Conservation (phyloP, 2,113 vertebrate species). For the Aegotheles bennettii region DNA sequence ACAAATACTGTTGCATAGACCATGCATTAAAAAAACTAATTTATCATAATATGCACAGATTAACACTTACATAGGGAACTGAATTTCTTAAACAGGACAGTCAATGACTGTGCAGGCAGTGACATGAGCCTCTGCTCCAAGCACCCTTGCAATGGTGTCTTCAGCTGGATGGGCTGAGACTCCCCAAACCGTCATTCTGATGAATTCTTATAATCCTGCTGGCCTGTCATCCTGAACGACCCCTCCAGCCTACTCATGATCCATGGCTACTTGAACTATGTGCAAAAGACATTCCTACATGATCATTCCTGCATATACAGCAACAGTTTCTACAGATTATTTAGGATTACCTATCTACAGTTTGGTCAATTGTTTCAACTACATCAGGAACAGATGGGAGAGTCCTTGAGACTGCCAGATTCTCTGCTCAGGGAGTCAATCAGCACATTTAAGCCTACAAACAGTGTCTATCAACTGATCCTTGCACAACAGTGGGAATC, state of each 20-base stretch:
- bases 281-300: not conserved
- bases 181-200: not conserved
- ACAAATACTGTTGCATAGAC: not conserved
- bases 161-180: not conserved
- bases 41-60: not conserved
- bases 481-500: not conserved
- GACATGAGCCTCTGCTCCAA: not conserved
- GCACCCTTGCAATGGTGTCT: not conserved
- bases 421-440: not conserved
- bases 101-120: not conserved
- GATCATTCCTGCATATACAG: not conserved
- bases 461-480: not conserved
- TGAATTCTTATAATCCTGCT: not conserved
- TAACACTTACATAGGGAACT: fast-evolving
- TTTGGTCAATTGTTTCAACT: not conserved
- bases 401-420: not conserved
- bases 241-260: not conserved
- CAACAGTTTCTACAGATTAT: not conserved
- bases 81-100: not conserved
- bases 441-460: not conserved
- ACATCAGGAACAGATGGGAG: not conserved
- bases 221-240: not conserved
- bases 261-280: not conserved
- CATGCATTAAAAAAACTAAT: not conserved
- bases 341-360: not conserved